Evolutionary conservation across 2,797 vertebrate genomes (phyloP), one percentile per base, ranked within the genome.

Genomic region (Falco columbarius): DNA sequence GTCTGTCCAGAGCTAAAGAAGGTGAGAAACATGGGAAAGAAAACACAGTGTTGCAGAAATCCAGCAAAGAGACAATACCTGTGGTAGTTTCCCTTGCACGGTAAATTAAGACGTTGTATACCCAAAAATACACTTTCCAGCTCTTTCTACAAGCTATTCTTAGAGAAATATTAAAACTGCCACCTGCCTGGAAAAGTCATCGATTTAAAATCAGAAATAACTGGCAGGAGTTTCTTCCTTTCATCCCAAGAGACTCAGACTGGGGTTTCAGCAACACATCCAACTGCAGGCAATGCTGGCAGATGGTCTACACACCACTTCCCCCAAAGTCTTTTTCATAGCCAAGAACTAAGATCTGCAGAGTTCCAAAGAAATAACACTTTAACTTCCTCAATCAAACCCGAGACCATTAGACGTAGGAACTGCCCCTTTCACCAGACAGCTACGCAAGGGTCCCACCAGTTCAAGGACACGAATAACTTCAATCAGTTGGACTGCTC

Each of bases 391-490:
- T n/a, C 7, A 8, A 44, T 24, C 27, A 46, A 67, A 38, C 2
- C 8, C 18, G 22, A 42, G 83, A 14, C 4, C 6, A 27, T 1
- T 12, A 63, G 63, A 55, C 3, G 27, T 7, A n/a, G 71, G 59
- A 58, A 9, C 0, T 0, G 0, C 7, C 11, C 46, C 55, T 34
- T 36, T 15, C 68, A 34, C 10, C 34, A 58, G 47, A 3, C 6
- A 44, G 36, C 34, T 32, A 14, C 58, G 18, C 10, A 8, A 29
- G 34, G 30, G 23, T 26, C 18, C 46, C 49, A n/a, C 10, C 27
- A n/a, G 17, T 1, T 16, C 30, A 20, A 14, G 55, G 52, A 36
- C 1, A 0, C 0, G 26, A 56, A 10, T 3, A 38, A 8, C 7
- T 40, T 59, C 68, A 17, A 23, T 55, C 14, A 54, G 8, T 5